Evolutionary conservation across 2,797 vertebrate genomes (phyloP), one percentile per base, ranked within the genome.

Genomic region (Notolabrus celidotus): DNA sequence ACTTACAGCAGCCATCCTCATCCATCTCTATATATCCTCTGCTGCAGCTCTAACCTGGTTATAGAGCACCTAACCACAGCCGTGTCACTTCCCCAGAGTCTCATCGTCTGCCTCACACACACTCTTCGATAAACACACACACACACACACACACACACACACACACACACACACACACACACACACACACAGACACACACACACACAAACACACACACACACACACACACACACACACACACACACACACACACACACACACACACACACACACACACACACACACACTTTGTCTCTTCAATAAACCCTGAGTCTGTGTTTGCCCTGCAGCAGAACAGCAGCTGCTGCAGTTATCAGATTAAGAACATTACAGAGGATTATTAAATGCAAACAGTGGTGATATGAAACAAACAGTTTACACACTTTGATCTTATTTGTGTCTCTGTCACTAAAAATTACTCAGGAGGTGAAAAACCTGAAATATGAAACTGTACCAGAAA

Each of bases 1-100:
- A 78, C 67, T 83, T 79, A 75, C 31, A 43, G 19, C 22, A 3
- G 49, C 43, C 51, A 42, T 2, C 7, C 10, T 68, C 85, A 86
- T 89, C 79, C 1, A 56, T 91, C 85, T 91, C 82, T 47, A 87
- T 87, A 67, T 72, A 68, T 69, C 71, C 72, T 20, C 39, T 7
- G 33, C 71, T 70, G 60, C 23, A 67, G 77, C 67, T 27, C 47
- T 91, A 89, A 91, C 76, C 70, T 49, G 71, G 82, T 91, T 89
- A 85, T 20, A 27, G 56, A 71, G 61, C 65, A 73, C 59, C 77
- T 80, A 52, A 68, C 63, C 79, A 69, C 68, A 61, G 69, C 61
- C 66, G 23, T 71, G 74, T 71, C 79, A 56, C 23, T 61, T 85
- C 77, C 69, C 68, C 34, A 10, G 62, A 39, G 74, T 67, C 46